Base-by-base conservation (phyloP, 2,797 vertebrate species). In the Molossus molossus region DNA sequence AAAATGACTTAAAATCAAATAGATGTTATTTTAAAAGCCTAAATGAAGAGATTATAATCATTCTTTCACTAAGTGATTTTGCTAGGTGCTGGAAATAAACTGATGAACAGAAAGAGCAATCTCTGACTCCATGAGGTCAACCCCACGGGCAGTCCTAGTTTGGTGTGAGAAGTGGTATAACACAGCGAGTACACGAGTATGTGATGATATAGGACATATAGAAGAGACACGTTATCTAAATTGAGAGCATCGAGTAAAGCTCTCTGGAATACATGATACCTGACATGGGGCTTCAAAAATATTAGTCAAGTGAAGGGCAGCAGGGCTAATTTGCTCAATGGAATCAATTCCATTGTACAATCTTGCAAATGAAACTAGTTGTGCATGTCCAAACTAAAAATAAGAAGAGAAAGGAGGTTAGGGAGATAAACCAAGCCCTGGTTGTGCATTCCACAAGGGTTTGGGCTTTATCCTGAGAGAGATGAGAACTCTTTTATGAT, bases 1-100 rank as follows among this genome's bases (percentile, higher is more conserved):
- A 79, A 81, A 93, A 94, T 79, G 9, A 94, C 72, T 83, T 64
- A 92, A 62, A 88, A 67, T 76, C 65, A 72, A 90, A n/a, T 76
- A 45, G 18, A 93, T 45, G 6, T 21, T 18, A 94, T 13, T 73
- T 17, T 37, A 69, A 85, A 90, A 80, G 33, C 11, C 20, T 50
- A 92, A 37, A 13, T 45, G 55, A 87, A 64, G 57, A 91, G 11
- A 62, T 25, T 72, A 70, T 45, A 90, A 77, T 85, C 18, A 84
- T 13, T 67, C 21, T 65, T 62, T 76, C 9, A 88, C 70, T 76
- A 86, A 79, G 11, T 37, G 69, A 53, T 53, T 89, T 18, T 87
- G 6, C 37, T 75, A 67, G 48, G 60, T 53, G n/a, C 13, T 67
- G 9, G 50, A 87, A 57, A 88, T 20, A 70, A 79, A 94, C 55